A percentile compares a stretch with the other conserved stretches of the same genome.
Evolutionary conservation across 2,113 vertebrate species (phyloP).

Genomic region (Micronycteris hirsuta): DNA sequence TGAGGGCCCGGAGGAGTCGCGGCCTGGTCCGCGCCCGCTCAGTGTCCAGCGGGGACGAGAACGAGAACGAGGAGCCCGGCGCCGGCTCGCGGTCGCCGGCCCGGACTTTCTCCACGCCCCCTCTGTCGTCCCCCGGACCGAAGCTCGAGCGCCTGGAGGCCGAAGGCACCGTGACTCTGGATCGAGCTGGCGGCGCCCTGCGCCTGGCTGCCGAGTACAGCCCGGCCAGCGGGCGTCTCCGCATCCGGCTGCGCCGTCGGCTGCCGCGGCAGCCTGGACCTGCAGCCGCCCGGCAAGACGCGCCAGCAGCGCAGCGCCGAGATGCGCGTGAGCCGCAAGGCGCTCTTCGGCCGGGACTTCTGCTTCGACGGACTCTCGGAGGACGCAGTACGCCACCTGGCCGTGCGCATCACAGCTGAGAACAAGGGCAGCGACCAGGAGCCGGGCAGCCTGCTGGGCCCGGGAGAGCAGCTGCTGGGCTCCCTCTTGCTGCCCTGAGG

Average conservation of each 20-base stretch:
- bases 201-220: conserved; percentile 88
- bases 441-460: conserved; percentile 81
- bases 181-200: conserved; percentile 82
- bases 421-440: conserved; percentile 88
- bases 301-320: conserved; percentile 86
- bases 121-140: conserved; percentile 77
- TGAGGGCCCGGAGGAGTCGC: not conserved
- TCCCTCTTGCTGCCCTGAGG: not conserved
- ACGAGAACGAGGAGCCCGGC: conserved; percentile 65
- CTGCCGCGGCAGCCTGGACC: conserved; percentile 86
- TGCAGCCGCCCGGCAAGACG: conserved; percentile 79
- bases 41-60: not conserved
- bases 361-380: conserved; percentile 88
- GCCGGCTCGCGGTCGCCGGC: not conserved
- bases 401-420: conserved; percentile 87
- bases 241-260: conserved; percentile 87
- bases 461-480: conserved; percentile 14
- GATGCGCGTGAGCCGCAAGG: conserved; percentile 84
- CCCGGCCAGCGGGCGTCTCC: conserved; percentile 83
- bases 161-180: conserved; percentile 84
- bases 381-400: conserved; percentile 81
- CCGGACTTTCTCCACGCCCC: not conserved
- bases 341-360: conserved; percentile 87
- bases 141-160: conserved; percentile 76
- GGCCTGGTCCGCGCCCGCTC: not conserved